Conservation (phyloP, 2,113 vertebrate genomes). For the Microcebus jonahi region DNA sequence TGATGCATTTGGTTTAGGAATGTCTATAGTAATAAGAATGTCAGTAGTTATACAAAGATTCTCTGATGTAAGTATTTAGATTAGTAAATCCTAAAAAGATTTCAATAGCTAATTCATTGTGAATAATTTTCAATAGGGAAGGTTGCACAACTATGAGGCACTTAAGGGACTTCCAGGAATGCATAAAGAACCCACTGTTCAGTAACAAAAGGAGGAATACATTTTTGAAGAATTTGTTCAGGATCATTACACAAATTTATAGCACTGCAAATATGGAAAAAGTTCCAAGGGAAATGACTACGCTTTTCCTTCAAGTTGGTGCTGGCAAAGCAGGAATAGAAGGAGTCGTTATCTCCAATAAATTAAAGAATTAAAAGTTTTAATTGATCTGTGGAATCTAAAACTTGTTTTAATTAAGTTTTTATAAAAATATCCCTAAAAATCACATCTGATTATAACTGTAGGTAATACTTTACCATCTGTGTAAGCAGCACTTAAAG, state of each 20-base stretch:
- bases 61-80: not conserved
- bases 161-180: not conserved
- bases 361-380: not conserved
- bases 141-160: not conserved
- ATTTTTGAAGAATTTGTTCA: constrained; percentile 47
- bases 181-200: not conserved
- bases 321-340: not conserved
- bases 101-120: not conserved
- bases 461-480: not conserved
- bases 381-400: not conserved
- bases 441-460: not conserved
- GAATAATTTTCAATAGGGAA: not conserved
- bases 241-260: not conserved
- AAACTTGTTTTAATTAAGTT: constrained; percentile 29
- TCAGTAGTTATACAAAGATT: constrained; percentile 21
- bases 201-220: not conserved
- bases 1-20: not conserved
- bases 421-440: not conserved
- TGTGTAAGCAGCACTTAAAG: not conserved
- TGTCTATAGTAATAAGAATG: not conserved
- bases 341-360: not conserved
- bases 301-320: constrained; percentile 27
- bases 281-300: not conserved
- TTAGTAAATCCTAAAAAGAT: constrained; percentile 15
- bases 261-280: not conserved